Evolutionary conservation across 2,113 vertebrate species (phyloP).

Genomic region (Tragelaphus strepsiceros): DNA sequence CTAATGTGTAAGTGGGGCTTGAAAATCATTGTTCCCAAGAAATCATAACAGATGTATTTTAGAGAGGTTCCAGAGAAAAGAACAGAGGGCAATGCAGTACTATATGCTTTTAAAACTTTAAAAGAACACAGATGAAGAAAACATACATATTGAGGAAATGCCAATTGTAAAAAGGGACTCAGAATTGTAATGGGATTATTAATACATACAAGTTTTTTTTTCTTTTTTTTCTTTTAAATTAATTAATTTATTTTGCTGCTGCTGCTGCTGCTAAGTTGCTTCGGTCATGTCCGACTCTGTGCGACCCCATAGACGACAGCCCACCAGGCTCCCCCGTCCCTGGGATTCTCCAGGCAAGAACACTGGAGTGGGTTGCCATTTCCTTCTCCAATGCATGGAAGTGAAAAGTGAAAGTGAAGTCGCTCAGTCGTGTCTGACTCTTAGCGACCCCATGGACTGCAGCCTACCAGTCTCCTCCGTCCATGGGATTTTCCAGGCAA

Average conservation of each 20-base stretch:
- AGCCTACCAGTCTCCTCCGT: rapidly evolving
- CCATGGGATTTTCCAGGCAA: too few relatives aligned
- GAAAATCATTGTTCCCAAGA: background rate
- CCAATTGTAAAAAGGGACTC: background rate
- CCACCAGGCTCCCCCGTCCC: too few relatives aligned
- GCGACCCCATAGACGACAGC: too few relatives aligned
- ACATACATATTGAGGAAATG: background rate
- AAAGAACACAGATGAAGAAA: background rate
- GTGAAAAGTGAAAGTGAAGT: too few relatives aligned
- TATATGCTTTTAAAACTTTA: background rate
- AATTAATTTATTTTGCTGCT: background rate
- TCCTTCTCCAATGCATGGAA: too few relatives aligned
- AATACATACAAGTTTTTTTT: background rate
- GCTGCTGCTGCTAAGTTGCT: too few relatives aligned
- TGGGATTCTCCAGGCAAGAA: too few relatives aligned
- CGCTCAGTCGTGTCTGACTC: rapidly evolving
- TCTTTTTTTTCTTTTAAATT: background rate
- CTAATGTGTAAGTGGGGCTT: background rate
- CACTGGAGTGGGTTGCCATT: too few relatives aligned
- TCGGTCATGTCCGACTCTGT: too few relatives aligned
- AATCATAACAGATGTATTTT: background rate
- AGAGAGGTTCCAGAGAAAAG: background rate
- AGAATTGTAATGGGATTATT: background rate
- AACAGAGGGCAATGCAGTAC: background rate
- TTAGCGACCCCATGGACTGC: too few relatives aligned